Conservation (phyloP, 2,888 invertebrate genomes). For the Pimpla rufipes region DNA sequence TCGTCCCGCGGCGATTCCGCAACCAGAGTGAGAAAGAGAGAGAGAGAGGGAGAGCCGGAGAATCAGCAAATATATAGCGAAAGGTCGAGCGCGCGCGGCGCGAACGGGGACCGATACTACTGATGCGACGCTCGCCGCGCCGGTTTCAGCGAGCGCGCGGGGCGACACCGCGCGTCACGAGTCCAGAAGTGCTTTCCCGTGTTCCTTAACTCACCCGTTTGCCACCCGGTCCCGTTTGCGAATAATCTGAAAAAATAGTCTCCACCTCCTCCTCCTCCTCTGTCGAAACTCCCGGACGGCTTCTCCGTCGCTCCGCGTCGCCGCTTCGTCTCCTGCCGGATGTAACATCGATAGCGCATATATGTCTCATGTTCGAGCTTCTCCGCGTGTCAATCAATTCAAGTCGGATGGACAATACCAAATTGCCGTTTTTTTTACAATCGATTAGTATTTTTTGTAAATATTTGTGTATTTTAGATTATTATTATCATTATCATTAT, state of each 20-base stretch:
- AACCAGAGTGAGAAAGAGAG: neutral
- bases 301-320: slow-evolving; percentile 13
- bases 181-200: slow-evolving; percentile 85
- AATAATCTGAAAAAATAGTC: slow-evolving; percentile 78
- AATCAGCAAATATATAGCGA: slow-evolving; percentile 47
- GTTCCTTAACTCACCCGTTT: slow-evolving; percentile 83
- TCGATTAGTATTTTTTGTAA: too few relatives aligned
- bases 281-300: slow-evolving; percentile 48
- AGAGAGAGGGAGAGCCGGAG: neutral
- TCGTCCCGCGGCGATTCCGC: slow-evolving; percentile 23
- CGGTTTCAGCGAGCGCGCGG: slow-evolving; percentile 31
- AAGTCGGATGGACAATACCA: neutral
- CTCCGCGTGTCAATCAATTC: neutral
- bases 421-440: neutral
- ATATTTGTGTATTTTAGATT: too few relatives aligned
- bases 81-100: slow-evolving; percentile 56
- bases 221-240: slow-evolving; percentile 69
- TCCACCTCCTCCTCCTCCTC: slow-evolving; percentile 53
- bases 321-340: slow-evolving; percentile 10
- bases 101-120: slow-evolving; percentile 55
- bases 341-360: slow-evolving; percentile 12
- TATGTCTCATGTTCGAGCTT: neutral
- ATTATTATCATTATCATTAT: too few relatives aligned
- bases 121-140: slow-evolving; percentile 69
- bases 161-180: slow-evolving; percentile 78